These are phyloP conservation scores for Lepidurus packardi DNA, from an alignment of 1,140 invertebrate species.

Conservation along the genomic window DNA sequence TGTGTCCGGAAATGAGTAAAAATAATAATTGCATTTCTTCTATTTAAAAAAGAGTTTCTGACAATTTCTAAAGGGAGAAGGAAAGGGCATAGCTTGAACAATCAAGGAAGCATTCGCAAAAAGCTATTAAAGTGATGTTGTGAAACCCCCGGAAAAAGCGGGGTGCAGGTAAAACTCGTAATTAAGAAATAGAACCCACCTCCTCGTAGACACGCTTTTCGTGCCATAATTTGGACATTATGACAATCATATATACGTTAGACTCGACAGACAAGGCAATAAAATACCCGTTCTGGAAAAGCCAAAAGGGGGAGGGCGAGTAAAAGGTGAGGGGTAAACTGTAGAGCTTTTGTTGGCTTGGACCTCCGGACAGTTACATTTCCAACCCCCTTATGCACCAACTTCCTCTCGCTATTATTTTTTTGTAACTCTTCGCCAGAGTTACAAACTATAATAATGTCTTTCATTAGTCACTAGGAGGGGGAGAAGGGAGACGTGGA, in stretches of 20 bases:
- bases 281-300: not conserved
- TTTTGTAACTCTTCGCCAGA: not conserved
- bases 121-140: not conserved
- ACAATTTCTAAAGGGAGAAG: not conserved
- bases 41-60: too few species aligned
- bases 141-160: not conserved
- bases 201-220: constrained; percentile 6
- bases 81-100: not conserved
- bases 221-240: not conserved
- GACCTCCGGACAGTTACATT: not conserved
- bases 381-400: not conserved
- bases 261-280: not conserved
- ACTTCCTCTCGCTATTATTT: not conserved
- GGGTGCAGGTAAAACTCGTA: not conserved
- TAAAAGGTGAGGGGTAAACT: not conserved
- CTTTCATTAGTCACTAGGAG: not conserved
- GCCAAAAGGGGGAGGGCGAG: not conserved
- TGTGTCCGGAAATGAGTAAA: too few species aligned
- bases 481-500: not conserved
- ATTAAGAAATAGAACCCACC: not conserved
- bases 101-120: not conserved
- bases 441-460: not conserved
- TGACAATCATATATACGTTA: not conserved
- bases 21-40: too few species aligned
- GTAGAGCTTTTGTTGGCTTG: not conserved